Evolutionary conservation across 2,888 invertebrate species (phyloP).

Genomic region (Eupelmus urozonus): DNA sequence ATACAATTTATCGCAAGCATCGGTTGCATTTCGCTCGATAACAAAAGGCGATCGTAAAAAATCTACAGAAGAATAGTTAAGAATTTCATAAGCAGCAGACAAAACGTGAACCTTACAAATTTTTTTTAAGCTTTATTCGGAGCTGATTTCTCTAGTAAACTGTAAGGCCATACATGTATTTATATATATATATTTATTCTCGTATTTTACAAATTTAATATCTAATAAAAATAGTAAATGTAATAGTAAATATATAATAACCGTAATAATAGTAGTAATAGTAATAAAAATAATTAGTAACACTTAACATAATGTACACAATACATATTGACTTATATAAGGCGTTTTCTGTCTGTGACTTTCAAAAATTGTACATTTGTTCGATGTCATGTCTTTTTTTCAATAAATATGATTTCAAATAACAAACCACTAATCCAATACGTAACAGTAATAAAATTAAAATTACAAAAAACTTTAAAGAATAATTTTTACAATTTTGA

Average conservation of each 20-base stretch:
- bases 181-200: conserved; percentile 51
- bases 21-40: conserved; percentile 55
- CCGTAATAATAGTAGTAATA: conserved; percentile 48
- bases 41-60: conserved; percentile 23
- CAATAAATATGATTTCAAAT: conserved; percentile 31
- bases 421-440: conserved; percentile 19
- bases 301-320: conserved; percentile 71
- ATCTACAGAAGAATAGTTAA: conserved; percentile 12
- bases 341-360: conserved; percentile 43
- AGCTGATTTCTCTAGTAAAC: conserved; percentile 26
- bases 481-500: conserved; percentile 20
- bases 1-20: conserved; percentile 62
- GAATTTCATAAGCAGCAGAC: conserved; percentile 43
- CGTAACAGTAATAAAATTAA: conserved; percentile 36
- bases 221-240: conserved; percentile 48
- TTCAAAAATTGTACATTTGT: conserved; percentile 34
- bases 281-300: conserved; percentile 70
- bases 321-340: conserved; percentile 65
- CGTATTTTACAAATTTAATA: conserved; percentile 56
- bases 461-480: conserved; percentile 20
- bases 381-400: conserved; percentile 28
- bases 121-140: conserved; percentile 31
- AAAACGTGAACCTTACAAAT: conserved; percentile 39
- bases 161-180: conserved; percentile 32
- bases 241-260: conserved; percentile 39